Base-by-base conservation (phyloP, 2,113 vertebrate genomes). In the Lichenostomus cassidix region DNA sequence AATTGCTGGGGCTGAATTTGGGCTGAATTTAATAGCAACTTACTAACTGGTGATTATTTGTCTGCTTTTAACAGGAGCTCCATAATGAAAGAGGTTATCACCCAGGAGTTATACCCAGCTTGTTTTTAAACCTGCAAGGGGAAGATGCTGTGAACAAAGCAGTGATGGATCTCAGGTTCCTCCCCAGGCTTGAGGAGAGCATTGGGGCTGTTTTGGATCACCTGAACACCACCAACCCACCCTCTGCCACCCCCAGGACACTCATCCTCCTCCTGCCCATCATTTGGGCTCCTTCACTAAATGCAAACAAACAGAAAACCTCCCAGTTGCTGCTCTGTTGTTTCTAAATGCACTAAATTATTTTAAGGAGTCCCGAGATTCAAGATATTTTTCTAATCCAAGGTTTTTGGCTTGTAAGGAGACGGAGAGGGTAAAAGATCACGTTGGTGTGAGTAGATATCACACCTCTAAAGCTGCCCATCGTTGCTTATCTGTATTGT, bases 11-110 rank as follows among this genome's bases (percentile, higher is more conserved):
- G 28, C 73, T 96, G 83, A 91, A 94, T 95, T 91, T 87, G 83
- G 70, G 69, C 59, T 76, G 96, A 47, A 90, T 96, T 92, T 92
- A 89, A 92, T 94, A 84, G 46, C 1, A 2, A 44, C 56, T 94
- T 76, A 44, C 69, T 95, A 90, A 86, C 70, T 39, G 55, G 90
- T 65, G 85, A 92, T 95, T 94, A 90, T 84, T 96, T 92, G 86
- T 96, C 92, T 94, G 89, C 42, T 42, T 92, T 76, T 92, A 76
- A 80, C 93, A 75, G 91, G 87, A 92, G 35, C 81, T 76, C 62
- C 10, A 2, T 89, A 69, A 93, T 67, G 89, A 92, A 87, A 42
- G 89, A 74, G 33, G 65, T 91, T 84, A 75, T 84, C 76, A 49
- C 53, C 65, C 85, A 87, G 80, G 86, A 95, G 49, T 87, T 92